Evolutionary conservation across 2,888 invertebrate species (phyloP).

Genomic region (Rhagophthalmus giganteus): DNA sequence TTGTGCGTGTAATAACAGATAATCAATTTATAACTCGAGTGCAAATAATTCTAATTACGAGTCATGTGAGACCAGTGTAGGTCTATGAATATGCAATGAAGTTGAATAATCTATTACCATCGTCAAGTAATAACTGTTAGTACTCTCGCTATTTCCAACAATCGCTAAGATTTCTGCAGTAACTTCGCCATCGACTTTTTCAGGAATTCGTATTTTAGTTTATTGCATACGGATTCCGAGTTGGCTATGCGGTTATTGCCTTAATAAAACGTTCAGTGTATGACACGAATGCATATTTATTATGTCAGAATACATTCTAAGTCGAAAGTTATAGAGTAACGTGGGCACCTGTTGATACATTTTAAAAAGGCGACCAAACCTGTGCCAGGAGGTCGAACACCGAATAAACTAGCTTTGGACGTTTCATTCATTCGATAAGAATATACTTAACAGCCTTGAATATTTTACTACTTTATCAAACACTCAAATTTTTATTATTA

Average conservation of each 20-base stretch:
- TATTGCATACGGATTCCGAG: slow-evolving; percentile 14
- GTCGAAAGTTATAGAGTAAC: slow-evolving; percentile 33
- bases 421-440: slow-evolving; percentile 25
- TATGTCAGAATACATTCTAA: slow-evolving; percentile 33
- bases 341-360: slow-evolving; percentile 35
- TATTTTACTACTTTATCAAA: neutral
- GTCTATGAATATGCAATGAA: slow-evolving; percentile 54
- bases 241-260: slow-evolving; percentile 25
- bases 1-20: slow-evolving; percentile 45
- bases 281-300: slow-evolving; percentile 43
- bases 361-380: slow-evolving; percentile 32
- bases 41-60: slow-evolving; percentile 53
- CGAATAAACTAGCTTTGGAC: slow-evolving; percentile 19
- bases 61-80: slow-evolving; percentile 50
- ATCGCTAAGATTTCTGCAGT: slow-evolving; percentile 8
- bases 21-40: slow-evolving; percentile 50
- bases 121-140: slow-evolving; percentile 50
- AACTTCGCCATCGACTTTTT: slow-evolving; percentile 18
- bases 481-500: neutral
- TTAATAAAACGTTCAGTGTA: slow-evolving; percentile 38
- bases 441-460: slow-evolving; percentile 20
- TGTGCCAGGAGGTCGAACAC: slow-evolving; percentile 24
- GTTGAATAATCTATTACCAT: slow-evolving; percentile 50
- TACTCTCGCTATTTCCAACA: slow-evolving; percentile 8
- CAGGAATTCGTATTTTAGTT: slow-evolving; percentile 17